These are phyloP conservation scores for Sylvicola fuscatus DNA, from an alignment of 2,888 invertebrate species.

Conservation along the genomic window DNA sequence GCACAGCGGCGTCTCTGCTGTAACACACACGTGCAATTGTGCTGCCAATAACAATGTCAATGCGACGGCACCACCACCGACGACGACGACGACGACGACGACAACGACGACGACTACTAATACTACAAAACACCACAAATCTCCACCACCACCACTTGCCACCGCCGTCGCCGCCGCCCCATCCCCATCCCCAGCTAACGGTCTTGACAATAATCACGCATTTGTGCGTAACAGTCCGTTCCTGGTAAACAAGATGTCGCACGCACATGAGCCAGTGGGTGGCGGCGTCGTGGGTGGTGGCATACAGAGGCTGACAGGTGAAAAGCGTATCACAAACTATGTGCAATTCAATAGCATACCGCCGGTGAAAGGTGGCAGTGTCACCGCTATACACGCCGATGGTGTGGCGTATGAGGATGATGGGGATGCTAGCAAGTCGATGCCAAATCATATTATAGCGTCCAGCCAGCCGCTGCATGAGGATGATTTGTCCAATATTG, in stretches of 20 bases:
- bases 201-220: too few species aligned
- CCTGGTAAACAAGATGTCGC: neutral
- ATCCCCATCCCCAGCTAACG: neutral
- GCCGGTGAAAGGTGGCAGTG: too few species aligned
- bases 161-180: neutral
- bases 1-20: too few species aligned
- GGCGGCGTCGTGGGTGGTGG: too few species aligned
- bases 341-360: too few species aligned
- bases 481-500: slow-evolving; percentile 37
- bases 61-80: neutral
- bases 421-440: neutral
- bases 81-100: neutral
- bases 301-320: too few species aligned
- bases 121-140: too few species aligned
- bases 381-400: neutral
- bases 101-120: neutral
- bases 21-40: too few species aligned
- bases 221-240: neutral
- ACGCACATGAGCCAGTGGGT: neutral
- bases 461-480: slow-evolving; percentile 16
- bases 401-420: neutral
- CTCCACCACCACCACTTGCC: too few species aligned
- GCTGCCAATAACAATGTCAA: too few species aligned
- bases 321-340: too few species aligned
- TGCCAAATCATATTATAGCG: slow-evolving; percentile 2